phyloP scores from a whole-genome alignment of 2,888 invertebrate species.

The Agriopis leucophaearia region DNA sequence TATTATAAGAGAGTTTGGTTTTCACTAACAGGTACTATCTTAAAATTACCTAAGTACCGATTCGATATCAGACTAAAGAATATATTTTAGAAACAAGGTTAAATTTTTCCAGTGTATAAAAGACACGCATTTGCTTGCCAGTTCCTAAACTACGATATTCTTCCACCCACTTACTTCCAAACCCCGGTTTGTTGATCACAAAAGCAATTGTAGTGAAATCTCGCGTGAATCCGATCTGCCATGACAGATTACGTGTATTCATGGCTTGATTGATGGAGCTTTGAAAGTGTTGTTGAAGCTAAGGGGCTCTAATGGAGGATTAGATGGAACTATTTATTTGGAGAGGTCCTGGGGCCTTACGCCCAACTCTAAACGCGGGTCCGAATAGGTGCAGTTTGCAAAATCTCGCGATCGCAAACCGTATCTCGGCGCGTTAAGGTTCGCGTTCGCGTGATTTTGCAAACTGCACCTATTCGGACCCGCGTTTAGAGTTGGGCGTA shows the following conservation, averaged over 20 bases:
- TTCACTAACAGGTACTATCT: too few relatives aligned
- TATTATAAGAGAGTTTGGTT: too few relatives aligned
- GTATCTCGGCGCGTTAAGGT: too few relatives aligned
- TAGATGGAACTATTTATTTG: neutral
- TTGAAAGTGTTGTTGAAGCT: constrained; percentile 6
- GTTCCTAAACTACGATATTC: constrained; percentile 14
- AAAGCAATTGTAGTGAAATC: constrained; percentile 45
- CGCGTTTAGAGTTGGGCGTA: too few relatives aligned
- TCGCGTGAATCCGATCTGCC: constrained; percentile 37
- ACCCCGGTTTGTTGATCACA: constrained; percentile 16
- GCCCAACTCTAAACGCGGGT: too few relatives aligned
- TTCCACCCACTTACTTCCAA: constrained; percentile 14
- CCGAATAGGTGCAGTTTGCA: too few relatives aligned
- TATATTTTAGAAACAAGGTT: neutral
- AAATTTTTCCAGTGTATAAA: neutral
- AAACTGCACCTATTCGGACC: too few relatives aligned
- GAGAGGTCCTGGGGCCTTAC: neutral
- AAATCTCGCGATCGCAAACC: too few relatives aligned
- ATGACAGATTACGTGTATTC: constrained; percentile 42
- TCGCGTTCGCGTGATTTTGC: too few relatives aligned
- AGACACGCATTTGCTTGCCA: constrained; percentile 6
- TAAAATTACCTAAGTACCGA: too few relatives aligned
- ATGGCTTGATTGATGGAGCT: constrained; percentile 39
- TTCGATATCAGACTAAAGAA: neutral
- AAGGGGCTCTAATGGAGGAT: constrained; percentile 11